phyloP scores from a whole-genome alignment of 2,888 invertebrate species.

The Nipponacmea schrenckii region DNA sequence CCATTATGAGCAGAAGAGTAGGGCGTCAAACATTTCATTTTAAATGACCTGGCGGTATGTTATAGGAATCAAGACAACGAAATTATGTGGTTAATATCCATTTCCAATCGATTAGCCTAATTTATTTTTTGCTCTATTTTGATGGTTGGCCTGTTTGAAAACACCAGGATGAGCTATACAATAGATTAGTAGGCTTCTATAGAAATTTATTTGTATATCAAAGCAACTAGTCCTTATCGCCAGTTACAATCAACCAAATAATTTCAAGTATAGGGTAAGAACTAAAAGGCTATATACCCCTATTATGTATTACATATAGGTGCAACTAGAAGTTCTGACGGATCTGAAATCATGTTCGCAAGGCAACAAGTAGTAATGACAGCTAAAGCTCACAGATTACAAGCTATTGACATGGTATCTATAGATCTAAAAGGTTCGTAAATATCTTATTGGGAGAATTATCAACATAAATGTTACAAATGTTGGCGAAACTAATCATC shows the following conservation, averaged over 20 bases:
- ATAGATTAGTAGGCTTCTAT: background rate
- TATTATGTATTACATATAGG: slow-evolving; percentile 63
- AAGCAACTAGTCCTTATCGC: no score
- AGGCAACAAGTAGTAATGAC: slow-evolving; percentile 75
- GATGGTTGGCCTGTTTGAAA: background rate
- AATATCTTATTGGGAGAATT: background rate
- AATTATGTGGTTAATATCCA: background rate
- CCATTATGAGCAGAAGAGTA: no score
- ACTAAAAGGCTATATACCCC: no score
- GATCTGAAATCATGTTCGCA: slow-evolving; percentile 73
- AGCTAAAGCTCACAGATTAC: slow-evolving; percentile 75
- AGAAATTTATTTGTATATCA: no score
- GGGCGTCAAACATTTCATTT: no score
- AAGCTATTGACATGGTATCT: slow-evolving; percentile 78
- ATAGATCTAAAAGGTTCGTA: slow-evolving; percentile 75
- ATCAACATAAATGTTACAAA: background rate
- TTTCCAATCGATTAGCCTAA: background rate
- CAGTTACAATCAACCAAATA: no score
- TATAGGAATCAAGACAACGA: background rate
- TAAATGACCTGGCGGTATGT: no score
- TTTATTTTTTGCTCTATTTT: no score
- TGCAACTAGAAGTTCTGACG: slow-evolving; percentile 70
- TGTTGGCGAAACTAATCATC: background rate
- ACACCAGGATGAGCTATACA: background rate
- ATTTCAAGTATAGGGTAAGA: no score